Evolutionary conservation across 2,797 vertebrate species (phyloP), one percentile per base, ranked within the genome.

Genomic region (Novumbra hubbsi): DNA sequence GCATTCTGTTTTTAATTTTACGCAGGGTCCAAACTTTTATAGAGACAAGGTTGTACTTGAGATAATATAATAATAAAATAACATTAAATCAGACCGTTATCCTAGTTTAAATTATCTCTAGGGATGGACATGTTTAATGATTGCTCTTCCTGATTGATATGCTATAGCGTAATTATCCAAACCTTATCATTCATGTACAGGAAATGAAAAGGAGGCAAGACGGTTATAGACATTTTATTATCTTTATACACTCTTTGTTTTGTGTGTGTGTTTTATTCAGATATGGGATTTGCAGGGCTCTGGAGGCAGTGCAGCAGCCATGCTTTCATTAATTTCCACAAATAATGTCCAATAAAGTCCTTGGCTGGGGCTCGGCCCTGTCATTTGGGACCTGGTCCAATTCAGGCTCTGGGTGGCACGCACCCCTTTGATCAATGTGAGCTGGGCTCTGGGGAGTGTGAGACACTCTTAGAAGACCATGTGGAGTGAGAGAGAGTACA

Each of bases 201-300:
- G 73, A 81, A 73, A 57, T 38, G 48, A 73, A 75, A 6, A 48
- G 41, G 73, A 24, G 34, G 60, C 28, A 48, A 45, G 67, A 30
- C 28, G 74, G 71, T 65, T 30, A 52, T 75, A 81, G 84, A 76
- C 72, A 75, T 67, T 64, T 74, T 80, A 86, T 88, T 76, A 83
- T 66, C 70, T 63, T 76, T 48, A 76, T 38, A 55, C 34, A 68
- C 49, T 67, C 12, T 72, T 60, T 38, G 28, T 65, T 64, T 17
- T 1, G 17, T 66, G 55, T 57, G 8, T 57, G 17, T 19, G 55
- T 57, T n/a, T 57, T 63, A 66, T 60, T 19, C 49, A 2, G 1
- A 34, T 21, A 57, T 55, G 0, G 1, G 55, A 66, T 73, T 63
- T 66, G 32, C 68, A 63, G 48, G 63, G 48, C 21, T 63, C 49